A percentile compares a stretch with the other conserved stretches of the same genome.
These are phyloP conservation scores for Leptinotarsa haldemani DNA, from an alignment of 2,888 invertebrate genomes.

Conservation along the genomic window DNA sequence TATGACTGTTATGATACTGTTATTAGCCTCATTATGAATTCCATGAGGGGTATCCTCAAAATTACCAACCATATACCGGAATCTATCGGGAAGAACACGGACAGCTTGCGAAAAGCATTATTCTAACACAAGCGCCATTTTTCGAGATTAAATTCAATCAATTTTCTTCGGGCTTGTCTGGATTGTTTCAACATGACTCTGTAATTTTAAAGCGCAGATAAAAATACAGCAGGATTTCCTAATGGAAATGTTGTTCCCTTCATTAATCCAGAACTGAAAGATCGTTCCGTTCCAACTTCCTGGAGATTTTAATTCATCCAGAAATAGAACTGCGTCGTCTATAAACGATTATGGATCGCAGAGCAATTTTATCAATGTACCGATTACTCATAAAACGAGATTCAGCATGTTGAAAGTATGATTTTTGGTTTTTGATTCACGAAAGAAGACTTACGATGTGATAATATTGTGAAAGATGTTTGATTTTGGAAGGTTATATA, in stretches of 20 bases:
- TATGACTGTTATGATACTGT: constrained; percentile 26
- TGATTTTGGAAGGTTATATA: no score
- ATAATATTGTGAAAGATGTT: no score
- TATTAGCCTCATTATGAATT: constrained; percentile 35
- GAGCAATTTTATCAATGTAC: not conserved
- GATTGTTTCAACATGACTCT: constrained; percentile 41
- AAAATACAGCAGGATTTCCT: constrained; percentile 39
- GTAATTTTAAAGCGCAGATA: constrained; percentile 37
- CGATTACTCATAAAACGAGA: no score
- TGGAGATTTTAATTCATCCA: constrained; percentile 10
- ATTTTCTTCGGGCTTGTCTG: constrained; percentile 27
- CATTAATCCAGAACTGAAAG: constrained; percentile 32
- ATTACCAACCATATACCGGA: constrained; percentile 9
- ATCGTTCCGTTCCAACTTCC: constrained; percentile 20
- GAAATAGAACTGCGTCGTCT: not conserved
- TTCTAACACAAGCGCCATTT: constrained; percentile 36
- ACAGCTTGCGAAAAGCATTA: constrained; percentile 34
- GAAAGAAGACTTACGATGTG: no score
- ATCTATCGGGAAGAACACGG: constrained; percentile 20
- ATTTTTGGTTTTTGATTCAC: no score
- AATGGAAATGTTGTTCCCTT: constrained; percentile 38
- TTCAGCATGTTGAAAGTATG: no score
- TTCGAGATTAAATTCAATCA: constrained; percentile 32
- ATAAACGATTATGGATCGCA: constrained; percentile 9
- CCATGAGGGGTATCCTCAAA: constrained; percentile 22